phyloP scores from a whole-genome alignment of 2,113 vertebrate genomes.

The Electrona antarctica region DNA sequence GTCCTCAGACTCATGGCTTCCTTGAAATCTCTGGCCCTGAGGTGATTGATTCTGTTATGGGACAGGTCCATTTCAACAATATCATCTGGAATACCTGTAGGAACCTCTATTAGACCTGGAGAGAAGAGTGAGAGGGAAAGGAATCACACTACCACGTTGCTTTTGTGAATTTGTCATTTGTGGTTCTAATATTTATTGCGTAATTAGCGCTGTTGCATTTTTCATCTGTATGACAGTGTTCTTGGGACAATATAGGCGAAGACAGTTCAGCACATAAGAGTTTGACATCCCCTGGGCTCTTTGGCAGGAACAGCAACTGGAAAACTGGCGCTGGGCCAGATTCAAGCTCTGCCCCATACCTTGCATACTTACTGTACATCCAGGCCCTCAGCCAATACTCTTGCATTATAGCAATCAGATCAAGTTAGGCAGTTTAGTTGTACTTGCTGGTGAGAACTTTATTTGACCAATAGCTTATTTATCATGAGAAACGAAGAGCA shows the following conservation, averaged over 20 bases:
- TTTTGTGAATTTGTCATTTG: not conserved
- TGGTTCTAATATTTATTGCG: not conserved
- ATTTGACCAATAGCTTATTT: conserved; percentile 4
- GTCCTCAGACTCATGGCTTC: conserved; percentile 84
- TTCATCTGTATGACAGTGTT: conserved; percentile 2
- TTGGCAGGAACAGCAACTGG: not conserved
- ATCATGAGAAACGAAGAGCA: conserved; percentile 7
- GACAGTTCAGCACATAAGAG: not conserved
- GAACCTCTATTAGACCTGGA: conserved; percentile 90
- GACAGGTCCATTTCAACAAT: conserved; percentile 90
- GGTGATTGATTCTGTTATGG: conserved; percentile 87
- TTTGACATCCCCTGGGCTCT: not conserved
- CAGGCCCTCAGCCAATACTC: not conserved
- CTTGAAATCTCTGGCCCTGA: conserved; percentile 87
- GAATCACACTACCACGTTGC: not conserved
- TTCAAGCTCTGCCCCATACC: not conserved
- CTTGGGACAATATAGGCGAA: not conserved
- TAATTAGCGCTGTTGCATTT: not conserved
- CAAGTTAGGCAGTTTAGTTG: not conserved
- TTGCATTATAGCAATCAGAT: not conserved
- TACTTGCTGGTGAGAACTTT: not conserved
- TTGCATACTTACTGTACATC: conserved; percentile 13
- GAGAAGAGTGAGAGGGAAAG: conserved; percentile 17
- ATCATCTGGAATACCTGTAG: conserved; percentile 87
- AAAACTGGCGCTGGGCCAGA: not conserved